Percentiles rank a stretch among this genome's conserved stretches.
Conservation (phyloP, 2,113 vertebrate species). For the Campylomormyrus tamandua region DNA sequence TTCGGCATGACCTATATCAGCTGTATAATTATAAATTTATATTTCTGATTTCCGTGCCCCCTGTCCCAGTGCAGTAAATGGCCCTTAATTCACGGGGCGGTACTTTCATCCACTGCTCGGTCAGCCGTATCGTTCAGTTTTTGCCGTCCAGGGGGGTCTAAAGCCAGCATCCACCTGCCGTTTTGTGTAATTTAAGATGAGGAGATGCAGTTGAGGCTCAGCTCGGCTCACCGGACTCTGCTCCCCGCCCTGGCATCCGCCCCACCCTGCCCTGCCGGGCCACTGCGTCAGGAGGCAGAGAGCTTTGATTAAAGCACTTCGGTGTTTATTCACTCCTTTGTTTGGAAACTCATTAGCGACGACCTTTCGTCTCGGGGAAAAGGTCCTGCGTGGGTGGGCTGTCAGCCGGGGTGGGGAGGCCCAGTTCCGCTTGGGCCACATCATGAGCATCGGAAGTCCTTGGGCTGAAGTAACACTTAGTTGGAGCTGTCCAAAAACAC, state of each 20-base stretch:
- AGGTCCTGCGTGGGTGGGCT: not conserved
- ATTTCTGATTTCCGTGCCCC: not conserved
- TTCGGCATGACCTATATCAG: not conserved
- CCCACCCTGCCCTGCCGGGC: not conserved
- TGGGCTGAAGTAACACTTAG: not conserved
- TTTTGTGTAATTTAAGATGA: not conserved
- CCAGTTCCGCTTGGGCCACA: not conserved
- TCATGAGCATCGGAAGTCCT: not conserved
- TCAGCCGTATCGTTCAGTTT: not conserved
- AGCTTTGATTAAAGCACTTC: not conserved
- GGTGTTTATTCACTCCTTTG: not conserved
- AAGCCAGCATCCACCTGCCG: not conserved
- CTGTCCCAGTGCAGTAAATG: not conserved
- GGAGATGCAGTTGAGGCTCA: not conserved
- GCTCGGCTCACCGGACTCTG: not conserved
- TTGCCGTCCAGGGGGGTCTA: not conserved
- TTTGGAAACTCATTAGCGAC: not conserved
- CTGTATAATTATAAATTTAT: not conserved
- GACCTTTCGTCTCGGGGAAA: not conserved
- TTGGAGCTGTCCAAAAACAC: not conserved
- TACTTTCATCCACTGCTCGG: not conserved
- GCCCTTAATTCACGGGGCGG: not conserved
- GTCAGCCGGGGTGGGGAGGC: not conserved
- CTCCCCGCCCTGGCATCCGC: not conserved
- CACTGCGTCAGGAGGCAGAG: not conserved